Evolutionary conservation across 2,888 invertebrate species (phyloP).

Genomic region (Lithophane socia): DNA sequence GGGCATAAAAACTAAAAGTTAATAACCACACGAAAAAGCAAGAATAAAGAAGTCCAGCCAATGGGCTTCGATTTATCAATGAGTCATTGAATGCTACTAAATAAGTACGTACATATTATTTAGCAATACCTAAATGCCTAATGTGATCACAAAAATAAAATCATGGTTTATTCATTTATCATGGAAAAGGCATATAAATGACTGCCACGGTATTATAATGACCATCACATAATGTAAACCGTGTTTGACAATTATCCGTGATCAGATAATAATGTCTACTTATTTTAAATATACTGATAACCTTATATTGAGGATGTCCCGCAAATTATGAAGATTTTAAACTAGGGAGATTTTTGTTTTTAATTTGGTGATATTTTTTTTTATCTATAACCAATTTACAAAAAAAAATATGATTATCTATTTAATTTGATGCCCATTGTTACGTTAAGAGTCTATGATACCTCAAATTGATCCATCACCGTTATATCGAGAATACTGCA

Average conservation of each 20-base stretch:
- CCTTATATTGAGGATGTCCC: conserved; percentile 37
- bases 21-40: too few species aligned
- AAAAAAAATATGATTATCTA: background rate
- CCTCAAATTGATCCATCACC: too few species aligned
- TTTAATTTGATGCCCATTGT: conserved; percentile 29
- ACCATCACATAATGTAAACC: conserved; percentile 23
- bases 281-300: conserved; percentile 43
- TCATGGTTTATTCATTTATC: conserved; percentile 16
- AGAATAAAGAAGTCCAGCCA: too few species aligned
- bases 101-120: background rate
- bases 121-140: background rate
- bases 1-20: too few species aligned
- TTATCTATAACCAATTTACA: too few species aligned
- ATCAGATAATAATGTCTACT: conserved; percentile 42
- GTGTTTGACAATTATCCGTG: conserved; percentile 34
- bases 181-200: conserved; percentile 15
- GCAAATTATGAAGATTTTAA: conserved; percentile 7
- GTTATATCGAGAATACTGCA: too few species aligned
- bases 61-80: background rate
- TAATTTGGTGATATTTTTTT: too few species aligned
- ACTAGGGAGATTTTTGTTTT: conserved; percentile 1
- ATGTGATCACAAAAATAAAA: conserved; percentile 8
- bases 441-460: background rate
- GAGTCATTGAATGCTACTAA: background rate
- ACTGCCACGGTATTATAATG: conserved; percentile 6